Percentiles rank a stretch among this genome's conserved stretches.
phyloP scores from a whole-genome alignment of 2,113 vertebrate genomes.

The Pseudorasbora parva region DNA sequence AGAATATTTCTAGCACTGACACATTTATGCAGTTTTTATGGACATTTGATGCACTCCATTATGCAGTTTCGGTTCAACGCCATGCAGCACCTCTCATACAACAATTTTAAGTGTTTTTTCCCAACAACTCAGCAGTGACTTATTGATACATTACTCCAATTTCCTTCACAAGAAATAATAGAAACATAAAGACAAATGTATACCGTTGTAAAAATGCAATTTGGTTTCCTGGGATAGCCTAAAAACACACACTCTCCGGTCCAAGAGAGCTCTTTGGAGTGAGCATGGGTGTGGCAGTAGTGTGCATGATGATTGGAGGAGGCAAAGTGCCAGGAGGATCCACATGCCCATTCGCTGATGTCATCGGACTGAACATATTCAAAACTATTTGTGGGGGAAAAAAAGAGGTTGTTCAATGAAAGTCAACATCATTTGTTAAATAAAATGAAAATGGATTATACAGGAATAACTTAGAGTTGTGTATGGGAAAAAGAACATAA shows the following conservation, averaged over 20 bases:
- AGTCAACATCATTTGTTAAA: neutral
- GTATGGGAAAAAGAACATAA: neutral
- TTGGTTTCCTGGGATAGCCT: too few species aligned
- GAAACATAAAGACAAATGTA: too few species aligned
- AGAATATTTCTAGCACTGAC: conserved; percentile 2
- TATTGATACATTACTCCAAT: neutral
- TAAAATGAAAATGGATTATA: neutral
- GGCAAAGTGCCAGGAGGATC: conserved; percentile 82
- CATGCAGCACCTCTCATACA: neutral
- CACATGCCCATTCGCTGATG: conserved; percentile 92
- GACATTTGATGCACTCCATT: neutral
- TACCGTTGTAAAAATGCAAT: too few species aligned
- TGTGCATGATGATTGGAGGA: conserved; percentile 92
- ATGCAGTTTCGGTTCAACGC: neutral
- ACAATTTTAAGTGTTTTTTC: neutral
- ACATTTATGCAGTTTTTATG: conserved; percentile 8
- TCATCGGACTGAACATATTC: conserved; percentile 90
- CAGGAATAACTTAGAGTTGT: neutral
- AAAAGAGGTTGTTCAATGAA: neutral
- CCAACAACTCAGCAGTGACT: neutral
- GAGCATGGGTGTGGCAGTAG: conserved; percentile 93
- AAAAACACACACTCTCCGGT: conserved; percentile 73
- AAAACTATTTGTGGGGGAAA: conserved; percentile 77
- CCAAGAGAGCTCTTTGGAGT: conserved; percentile 91
- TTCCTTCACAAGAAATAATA: neutral